Evolutionary conservation across 2,113 vertebrate genomes (phyloP).

Genomic region (Nothobranchius kuhntae): DNA sequence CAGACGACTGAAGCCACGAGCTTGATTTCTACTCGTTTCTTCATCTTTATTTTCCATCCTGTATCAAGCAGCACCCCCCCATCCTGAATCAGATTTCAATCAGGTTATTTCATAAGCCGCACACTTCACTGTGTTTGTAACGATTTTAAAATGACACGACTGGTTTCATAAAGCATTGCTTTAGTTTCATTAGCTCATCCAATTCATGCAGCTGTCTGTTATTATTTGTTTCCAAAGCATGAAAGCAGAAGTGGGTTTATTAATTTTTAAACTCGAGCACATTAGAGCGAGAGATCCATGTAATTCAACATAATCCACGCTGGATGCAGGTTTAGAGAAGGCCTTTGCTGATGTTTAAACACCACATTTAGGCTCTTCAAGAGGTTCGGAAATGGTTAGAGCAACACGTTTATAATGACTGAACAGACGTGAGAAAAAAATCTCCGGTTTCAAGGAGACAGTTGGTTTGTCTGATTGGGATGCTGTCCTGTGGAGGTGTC

Average conservation of each 20-base stretch:
- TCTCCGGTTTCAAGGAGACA: not conserved
- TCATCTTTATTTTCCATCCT: no score
- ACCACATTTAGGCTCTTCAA: not conserved
- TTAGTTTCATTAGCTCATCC: no score
- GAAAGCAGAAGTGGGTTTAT: not conserved
- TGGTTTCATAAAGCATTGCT: no score
- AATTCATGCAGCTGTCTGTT: no score
- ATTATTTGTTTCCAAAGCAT: not conserved
- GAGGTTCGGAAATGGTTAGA: not conserved
- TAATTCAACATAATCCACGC: not conserved
- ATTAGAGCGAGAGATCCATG: not conserved
- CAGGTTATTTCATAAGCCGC: no score
- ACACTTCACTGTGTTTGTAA: no score
- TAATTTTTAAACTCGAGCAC: not conserved
- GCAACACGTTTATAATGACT: not conserved
- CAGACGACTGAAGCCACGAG: no score
- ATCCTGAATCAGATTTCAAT: no score
- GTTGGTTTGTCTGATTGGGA: not conserved
- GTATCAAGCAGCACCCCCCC: no score
- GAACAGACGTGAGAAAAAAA: not conserved
- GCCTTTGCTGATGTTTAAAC: not conserved
- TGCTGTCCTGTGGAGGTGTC: slow-evolving; percentile 8
- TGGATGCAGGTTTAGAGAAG: not conserved
- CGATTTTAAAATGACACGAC: no score
- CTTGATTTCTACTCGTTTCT: no score